phyloP scores from a whole-genome alignment of 2,113 vertebrate species.

The Pycnonotus jocosus region DNA sequence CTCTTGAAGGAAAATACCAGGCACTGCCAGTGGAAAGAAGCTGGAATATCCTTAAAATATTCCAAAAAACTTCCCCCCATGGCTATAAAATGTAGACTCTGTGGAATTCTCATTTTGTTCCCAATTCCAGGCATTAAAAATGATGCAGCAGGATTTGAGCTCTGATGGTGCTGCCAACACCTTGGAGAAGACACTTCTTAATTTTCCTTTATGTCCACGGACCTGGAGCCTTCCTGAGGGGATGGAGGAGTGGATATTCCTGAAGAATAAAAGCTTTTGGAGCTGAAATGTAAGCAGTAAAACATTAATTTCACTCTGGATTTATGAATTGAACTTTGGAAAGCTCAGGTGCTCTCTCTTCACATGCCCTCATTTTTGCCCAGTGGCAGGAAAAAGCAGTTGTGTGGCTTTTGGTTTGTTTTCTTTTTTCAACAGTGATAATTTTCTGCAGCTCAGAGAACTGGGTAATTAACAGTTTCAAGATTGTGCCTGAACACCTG shows the following conservation, averaged over 20 bases:
- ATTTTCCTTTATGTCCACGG: background rate
- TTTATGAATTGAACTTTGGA: background rate
- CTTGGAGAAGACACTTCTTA: background rate
- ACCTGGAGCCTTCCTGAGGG: background rate
- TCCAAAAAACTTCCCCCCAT: fast-evolving
- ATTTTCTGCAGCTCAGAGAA: background rate
- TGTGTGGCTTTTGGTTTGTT: background rate
- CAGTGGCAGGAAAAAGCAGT: background rate
- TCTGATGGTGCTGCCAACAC: background rate
- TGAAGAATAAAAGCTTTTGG: background rate
- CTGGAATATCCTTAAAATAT: background rate
- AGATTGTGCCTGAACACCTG: background rate
- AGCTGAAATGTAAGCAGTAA: background rate
- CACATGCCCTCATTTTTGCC: fast-evolving
- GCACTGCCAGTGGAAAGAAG: background rate
- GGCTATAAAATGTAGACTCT: background rate
- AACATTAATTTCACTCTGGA: background rate
- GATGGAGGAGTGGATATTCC: background rate
- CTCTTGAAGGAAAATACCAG: background rate
- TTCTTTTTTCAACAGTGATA: no score
- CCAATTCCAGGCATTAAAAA: background rate
- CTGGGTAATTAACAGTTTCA: background rate
- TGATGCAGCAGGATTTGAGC: background rate
- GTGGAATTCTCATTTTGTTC: background rate
- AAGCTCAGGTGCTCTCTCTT: background rate